Evolutionary conservation across 2,113 vertebrate genomes (phyloP).

Genomic region (Mus pahari): DNA sequence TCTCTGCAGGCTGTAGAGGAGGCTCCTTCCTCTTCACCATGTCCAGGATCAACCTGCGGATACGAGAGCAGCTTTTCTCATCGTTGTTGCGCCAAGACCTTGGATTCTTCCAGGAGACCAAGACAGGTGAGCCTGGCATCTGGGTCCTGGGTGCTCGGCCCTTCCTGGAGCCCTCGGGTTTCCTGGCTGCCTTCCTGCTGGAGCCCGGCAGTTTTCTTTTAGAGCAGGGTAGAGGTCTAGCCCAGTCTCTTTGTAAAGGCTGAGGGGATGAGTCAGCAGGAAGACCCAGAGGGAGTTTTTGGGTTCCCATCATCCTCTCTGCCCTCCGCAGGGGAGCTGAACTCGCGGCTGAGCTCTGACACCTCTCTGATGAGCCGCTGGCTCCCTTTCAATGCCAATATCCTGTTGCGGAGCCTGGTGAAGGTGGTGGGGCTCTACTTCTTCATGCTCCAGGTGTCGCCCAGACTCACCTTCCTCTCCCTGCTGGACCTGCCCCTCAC

Average conservation of each 20-base stretch:
- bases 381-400: slow-evolving; percentile 88
- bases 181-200: background rate
- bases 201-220: background rate
- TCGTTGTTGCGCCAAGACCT: slow-evolving; percentile 83
- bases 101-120: slow-evolving; percentile 83
- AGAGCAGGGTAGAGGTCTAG: background rate
- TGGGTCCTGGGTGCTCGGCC: background rate
- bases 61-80: slow-evolving; percentile 77
- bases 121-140: slow-evolving; percentile 73
- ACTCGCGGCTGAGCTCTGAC: slow-evolving; percentile 88
- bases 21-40: slow-evolving; percentile 63
- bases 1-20: slow-evolving; percentile 80
- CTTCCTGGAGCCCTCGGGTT: no score
- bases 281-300: background rate
- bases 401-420: slow-evolving; percentile 89
- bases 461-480: slow-evolving; percentile 89
- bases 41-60: slow-evolving; percentile 73
- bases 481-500: slow-evolving; percentile 88
- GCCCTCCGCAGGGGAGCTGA: slow-evolving; percentile 88
- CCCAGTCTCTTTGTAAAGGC: background rate
- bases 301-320: background rate
- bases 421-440: slow-evolving; percentile 87
- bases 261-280: no score
- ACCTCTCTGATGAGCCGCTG: slow-evolving; percentile 87
- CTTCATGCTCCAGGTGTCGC: slow-evolving; percentile 90